Base-by-base conservation (phyloP, 2,888 invertebrate species). In the Agrotis puta region DNA sequence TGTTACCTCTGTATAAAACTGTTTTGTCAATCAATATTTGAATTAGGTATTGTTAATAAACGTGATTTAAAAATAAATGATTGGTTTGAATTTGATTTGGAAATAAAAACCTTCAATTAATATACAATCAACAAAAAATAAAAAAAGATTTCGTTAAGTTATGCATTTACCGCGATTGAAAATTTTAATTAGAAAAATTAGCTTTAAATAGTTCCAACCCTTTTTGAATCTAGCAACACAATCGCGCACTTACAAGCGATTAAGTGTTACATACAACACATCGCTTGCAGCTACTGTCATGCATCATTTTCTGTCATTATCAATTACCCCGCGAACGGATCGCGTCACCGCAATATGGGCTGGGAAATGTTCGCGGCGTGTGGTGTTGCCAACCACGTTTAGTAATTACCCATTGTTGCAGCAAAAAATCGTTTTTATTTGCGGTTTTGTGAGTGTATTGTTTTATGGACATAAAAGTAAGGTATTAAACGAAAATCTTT, bases 251-350 rank as follows among this genome's bases (percentile, higher is more conserved):
- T 88, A 86, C 84, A 88, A 88, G 82, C 89, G 87, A 91, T 91
- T 92, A 91, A 79, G 88, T 89, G 88, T 88, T 87, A 85, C 84
- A 85, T 87, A 87, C 90, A 91, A 85, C 89, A 92, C 90, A 90
- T 88, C 88, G 94, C 95, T 94, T 88, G 90, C 91, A 93, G 94
- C 95, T 94, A 92, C 94, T 94, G 94, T 92, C 94, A 95, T 91
- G 95, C 92, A 92, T 94, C 93, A 95, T 95, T 95, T 93, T 93
- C 92, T 91, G 89, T 93, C 89, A 95, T 95, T 95, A 95, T 92
- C 94, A 94, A 95, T 95, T 95, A 94, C 91, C 77, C 81, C 87
- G 92, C 89, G 89, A 91, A 92, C 86, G 87, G 84, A 88, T 89
- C 88, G 87, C 89, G 85, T 88, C 86, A 84, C 85, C 86, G 80